These are phyloP conservation scores for Zoanthus gigantus DNA, from an alignment of 92 coral and sea anemone genomes.

Conservation along the genomic window DNA sequence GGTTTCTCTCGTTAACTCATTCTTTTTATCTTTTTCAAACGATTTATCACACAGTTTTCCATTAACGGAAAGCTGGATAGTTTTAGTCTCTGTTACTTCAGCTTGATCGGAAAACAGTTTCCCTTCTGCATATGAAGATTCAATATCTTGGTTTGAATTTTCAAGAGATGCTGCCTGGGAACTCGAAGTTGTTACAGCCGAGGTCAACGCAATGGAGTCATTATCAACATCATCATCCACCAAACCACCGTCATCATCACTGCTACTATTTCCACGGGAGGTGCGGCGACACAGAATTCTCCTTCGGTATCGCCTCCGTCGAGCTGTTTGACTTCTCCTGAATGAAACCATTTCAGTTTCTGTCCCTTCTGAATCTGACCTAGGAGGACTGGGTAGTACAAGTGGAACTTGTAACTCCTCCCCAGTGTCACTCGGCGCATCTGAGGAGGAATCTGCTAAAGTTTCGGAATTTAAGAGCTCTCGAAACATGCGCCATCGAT, in stretches of 20 bases:
- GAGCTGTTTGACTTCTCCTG: conserved; percentile 16
- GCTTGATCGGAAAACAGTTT: not conserved
- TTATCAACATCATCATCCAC: conserved; percentile 1
- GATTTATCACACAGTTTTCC: not conserved
- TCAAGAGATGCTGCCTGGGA: not conserved
- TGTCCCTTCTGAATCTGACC: conserved; percentile 23
- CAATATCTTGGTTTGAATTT: conserved; percentile 2
- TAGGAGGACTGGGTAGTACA: conserved; percentile 38
- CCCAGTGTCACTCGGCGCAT: conserved; percentile 27
- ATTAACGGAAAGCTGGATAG: not conserved
- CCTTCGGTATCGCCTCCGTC: conserved; percentile 28
- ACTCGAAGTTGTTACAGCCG: not conserved
- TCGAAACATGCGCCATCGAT: conserved; percentile 58
- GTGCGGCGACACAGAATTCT: not conserved
- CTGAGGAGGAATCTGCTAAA: conserved; percentile 17
- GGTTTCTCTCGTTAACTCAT: not conserved
- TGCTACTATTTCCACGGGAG: not conserved
- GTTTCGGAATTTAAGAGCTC: conserved; percentile 43
- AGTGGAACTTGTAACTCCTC: conserved; percentile 2
- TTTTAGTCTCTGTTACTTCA: not conserved
- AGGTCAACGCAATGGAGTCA: not conserved
- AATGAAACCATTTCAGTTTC: conserved; percentile 1
- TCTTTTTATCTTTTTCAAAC: not conserved
- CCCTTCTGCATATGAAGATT: conserved; percentile 4
- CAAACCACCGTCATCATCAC: not conserved